Conservation (phyloP, 2,797 vertebrate species). For the Hoplostethus atlanticus region DNA sequence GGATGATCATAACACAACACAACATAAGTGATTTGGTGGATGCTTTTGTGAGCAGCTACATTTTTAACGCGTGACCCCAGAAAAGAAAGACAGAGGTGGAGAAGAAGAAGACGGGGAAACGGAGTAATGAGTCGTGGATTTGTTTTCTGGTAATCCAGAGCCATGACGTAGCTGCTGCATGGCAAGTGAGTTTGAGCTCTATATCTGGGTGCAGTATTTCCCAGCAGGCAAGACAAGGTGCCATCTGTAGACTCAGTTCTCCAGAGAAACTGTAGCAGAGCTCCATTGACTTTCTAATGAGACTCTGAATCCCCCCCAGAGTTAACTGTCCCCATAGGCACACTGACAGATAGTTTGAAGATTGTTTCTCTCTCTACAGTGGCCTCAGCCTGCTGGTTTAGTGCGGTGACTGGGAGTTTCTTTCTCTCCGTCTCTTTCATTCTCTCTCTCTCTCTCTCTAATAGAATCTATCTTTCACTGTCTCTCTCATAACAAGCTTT, state of each 20-base stretch:
- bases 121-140: too few species aligned
- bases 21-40: background rate
- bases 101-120: too few species aligned
- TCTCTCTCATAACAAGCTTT: conserved; percentile 52
- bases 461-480: background rate
- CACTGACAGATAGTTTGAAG: conserved; percentile 64
- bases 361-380: conserved; percentile 44
- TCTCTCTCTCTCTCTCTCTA: conserved; percentile 33
- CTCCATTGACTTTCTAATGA: conserved; percentile 68
- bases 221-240: conserved; percentile 41
- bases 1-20: conserved; percentile 2
- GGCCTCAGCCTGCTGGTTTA: conserved; percentile 42
- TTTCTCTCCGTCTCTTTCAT: conserved; percentile 34
- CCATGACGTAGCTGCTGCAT: conserved; percentile 1
- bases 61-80: background rate
- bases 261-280: conserved; percentile 39
- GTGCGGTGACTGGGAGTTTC: conserved; percentile 18
- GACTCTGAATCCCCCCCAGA: conserved; percentile 44
- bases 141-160: conserved; percentile 7
- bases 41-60: background rate
- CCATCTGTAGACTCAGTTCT: conserved; percentile 42
- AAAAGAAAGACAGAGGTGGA: background rate
- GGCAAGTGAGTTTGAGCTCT: conserved; percentile 19
- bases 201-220: conserved; percentile 20
- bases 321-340: conserved; percentile 63